These are phyloP conservation scores for Steatocranus sp. DNA, from an alignment of 2,797 vertebrate genomes.

Conservation along the genomic window DNA sequence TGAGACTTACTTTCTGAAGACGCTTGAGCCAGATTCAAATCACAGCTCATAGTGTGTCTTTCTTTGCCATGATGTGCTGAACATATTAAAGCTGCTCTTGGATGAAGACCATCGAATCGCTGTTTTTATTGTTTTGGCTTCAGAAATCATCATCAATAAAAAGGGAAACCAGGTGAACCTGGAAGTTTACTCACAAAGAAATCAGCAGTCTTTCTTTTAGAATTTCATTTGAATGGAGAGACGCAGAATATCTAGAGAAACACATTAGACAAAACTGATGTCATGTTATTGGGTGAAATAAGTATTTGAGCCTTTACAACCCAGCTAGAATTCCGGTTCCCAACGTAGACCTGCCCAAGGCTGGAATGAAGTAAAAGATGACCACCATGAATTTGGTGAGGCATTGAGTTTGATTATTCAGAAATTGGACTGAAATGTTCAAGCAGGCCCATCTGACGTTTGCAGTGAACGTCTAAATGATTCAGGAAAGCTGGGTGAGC, in stretches of 20 bases:
- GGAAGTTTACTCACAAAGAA: not conserved
- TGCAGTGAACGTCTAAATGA: not conserved
- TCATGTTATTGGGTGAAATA: not conserved
- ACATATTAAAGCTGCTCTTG: slow-evolving; percentile 57
- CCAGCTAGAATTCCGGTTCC: not conserved
- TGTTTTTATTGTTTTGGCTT: not conserved
- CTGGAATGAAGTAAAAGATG: not conserved
- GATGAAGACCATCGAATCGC: not conserved
- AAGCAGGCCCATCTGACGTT: not conserved
- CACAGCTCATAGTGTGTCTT: slow-evolving; percentile 35
- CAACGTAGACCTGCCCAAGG: not conserved
- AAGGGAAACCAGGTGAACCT: not conserved
- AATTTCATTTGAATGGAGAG: not conserved
- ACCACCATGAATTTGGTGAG: not conserved
- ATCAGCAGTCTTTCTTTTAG: not conserved
- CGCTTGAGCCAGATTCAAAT: not conserved
- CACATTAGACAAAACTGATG: not conserved
- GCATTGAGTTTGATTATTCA: not conserved
- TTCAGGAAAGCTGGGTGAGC: not conserved
- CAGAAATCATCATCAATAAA: not conserved
- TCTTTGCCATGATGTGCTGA: slow-evolving; percentile 48
- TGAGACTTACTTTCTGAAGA: slow-evolving; percentile 14
- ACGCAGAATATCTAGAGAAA: not conserved
- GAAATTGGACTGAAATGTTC: not conserved
- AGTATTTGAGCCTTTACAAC: not conserved